Evolutionary conservation across 2,113 vertebrate genomes (phyloP).

Genomic region (Hemicordylus capensis): DNA sequence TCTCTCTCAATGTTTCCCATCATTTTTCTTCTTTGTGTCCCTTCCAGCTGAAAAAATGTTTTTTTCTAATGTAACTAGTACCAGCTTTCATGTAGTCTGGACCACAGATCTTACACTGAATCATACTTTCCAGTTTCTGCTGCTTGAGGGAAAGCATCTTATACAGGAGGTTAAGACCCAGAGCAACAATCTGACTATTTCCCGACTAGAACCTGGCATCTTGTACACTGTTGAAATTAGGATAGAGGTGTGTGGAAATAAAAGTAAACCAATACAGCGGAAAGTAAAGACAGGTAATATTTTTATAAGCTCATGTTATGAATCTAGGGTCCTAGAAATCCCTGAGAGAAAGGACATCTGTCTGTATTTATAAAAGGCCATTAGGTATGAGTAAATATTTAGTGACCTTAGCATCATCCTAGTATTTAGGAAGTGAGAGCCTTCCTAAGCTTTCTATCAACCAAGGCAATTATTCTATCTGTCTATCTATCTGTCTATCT

Average conservation of each 20-base stretch:
- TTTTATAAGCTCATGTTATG: not conserved
- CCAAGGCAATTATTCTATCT: not conserved
- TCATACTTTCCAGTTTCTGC: slow-evolving; percentile 39
- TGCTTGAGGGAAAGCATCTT: slow-evolving; percentile 48
- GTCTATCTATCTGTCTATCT: no score
- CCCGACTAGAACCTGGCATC: slow-evolving; percentile 65
- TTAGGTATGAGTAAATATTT: not conserved
- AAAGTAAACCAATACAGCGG: slow-evolving; percentile 31
- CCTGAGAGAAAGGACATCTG: not conserved
- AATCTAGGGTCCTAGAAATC: not conserved
- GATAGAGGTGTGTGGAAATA: slow-evolving; percentile 50
- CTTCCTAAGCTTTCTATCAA: not conserved
- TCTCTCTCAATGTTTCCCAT: not conserved
- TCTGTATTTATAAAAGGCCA: not conserved
- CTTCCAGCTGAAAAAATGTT: not conserved
- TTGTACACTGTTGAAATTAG: slow-evolving; percentile 67
- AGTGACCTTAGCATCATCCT: not conserved
- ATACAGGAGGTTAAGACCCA: slow-evolving; percentile 5
- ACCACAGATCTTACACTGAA: accelerated
- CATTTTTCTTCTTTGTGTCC: not conserved
- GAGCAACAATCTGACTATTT: slow-evolving; percentile 24
- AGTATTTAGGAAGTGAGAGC: not conserved
- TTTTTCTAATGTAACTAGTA: slow-evolving; percentile 35
- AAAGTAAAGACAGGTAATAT: slow-evolving; percentile 69
- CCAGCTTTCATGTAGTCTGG: not conserved